Conservation (phyloP, 2,888 invertebrate species). For the Tillus elongatus region DNA sequence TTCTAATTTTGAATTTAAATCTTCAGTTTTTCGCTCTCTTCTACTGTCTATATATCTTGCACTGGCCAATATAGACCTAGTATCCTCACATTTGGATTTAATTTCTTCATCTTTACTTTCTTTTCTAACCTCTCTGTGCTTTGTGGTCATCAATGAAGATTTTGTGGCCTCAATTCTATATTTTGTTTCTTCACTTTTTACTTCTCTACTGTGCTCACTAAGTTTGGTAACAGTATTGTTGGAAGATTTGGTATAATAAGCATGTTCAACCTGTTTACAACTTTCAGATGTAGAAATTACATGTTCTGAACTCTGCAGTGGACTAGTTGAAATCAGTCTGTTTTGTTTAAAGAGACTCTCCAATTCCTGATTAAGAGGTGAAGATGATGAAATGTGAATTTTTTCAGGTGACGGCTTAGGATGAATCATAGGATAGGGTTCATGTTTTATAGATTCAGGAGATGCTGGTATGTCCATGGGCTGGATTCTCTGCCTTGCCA, state of each 20-base stretch:
- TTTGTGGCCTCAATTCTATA: too few species aligned
- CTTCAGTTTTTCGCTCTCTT: too few species aligned
- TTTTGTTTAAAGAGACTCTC: conserved; percentile 33
- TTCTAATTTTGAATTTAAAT: not conserved
- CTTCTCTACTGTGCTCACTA: too few species aligned
- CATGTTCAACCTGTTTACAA: not conserved
- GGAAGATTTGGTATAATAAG: too few species aligned
- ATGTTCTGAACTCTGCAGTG: conserved; percentile 10
- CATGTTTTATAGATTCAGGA: conserved; percentile 30
- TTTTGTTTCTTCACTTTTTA: too few species aligned
- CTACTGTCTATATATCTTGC: too few species aligned
- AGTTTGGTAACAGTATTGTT: too few species aligned
- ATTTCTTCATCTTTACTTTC: too few species aligned
- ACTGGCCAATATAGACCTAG: too few species aligned
- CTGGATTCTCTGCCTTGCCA: conserved; percentile 47
- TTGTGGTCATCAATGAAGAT: too few species aligned
- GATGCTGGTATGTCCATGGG: conserved; percentile 47
- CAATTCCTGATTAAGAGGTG: conserved; percentile 34
- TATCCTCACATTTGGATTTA: too few species aligned
- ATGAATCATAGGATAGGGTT: conserved; percentile 19
- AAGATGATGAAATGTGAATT: conserved; percentile 18
- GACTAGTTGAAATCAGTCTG: conserved; percentile 25
- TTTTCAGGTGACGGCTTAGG: conserved; percentile 30
- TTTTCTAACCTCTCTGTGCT: too few species aligned
- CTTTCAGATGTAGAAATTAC: conserved; percentile 8